Evolutionary conservation across 2,113 vertebrate species (phyloP).

Genomic region (Erythrolamprus reginae): DNA sequence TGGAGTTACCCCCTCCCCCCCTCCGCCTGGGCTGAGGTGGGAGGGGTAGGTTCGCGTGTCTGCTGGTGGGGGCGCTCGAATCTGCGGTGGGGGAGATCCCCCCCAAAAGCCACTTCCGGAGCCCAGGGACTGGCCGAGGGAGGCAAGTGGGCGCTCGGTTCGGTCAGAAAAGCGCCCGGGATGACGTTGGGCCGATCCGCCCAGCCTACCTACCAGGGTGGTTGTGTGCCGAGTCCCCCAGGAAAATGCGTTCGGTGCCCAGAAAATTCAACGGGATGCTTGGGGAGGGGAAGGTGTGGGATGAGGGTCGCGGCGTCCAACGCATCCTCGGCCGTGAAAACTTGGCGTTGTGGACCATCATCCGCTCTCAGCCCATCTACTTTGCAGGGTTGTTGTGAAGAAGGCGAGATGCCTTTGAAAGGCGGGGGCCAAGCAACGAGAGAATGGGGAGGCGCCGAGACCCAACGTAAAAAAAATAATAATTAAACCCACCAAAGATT

Average conservation of each 20-base stretch:
- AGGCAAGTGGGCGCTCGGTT: background rate
- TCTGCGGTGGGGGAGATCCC: background rate
- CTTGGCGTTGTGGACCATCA: background rate
- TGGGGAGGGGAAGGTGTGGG: no score
- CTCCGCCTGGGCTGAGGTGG: constrained; percentile 27
- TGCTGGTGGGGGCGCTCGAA: no score
- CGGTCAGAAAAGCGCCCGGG: background rate
- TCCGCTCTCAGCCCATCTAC: background rate
- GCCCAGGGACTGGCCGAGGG: background rate
- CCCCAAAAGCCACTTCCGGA: background rate
- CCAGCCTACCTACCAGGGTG: background rate
- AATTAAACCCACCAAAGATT: background rate
- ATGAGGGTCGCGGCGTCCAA: background rate
- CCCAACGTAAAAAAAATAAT: no score
- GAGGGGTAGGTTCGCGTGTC: no score
- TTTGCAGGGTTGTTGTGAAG: background rate
- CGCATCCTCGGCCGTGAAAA: background rate
- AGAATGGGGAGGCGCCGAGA: background rate
- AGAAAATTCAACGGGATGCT: background rate
- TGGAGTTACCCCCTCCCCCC: background rate
- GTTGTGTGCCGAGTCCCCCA: background rate
- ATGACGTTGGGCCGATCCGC: background rate
- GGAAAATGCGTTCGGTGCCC: background rate
- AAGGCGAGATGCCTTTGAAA: background rate
- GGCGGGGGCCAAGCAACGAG: background rate